Evolutionary conservation across 1,140 invertebrate species (phyloP), one percentile per base, ranked within the genome.

Genomic region (Reticulitermes speratus): DNA sequence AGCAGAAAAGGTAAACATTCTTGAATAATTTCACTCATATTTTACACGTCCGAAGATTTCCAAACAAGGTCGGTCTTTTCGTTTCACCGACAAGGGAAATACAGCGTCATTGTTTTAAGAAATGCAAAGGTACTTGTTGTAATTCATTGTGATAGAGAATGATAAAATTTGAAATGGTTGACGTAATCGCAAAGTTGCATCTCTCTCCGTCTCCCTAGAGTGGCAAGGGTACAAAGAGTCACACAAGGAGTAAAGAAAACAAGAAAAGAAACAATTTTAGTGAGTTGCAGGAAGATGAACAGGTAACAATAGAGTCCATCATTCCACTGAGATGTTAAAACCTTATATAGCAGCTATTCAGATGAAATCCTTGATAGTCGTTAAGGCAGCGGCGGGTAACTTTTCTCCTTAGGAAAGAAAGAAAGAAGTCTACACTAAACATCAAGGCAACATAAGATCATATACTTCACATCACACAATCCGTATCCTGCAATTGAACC

Each of bases 251-350:
- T 55, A 55, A 55, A 75, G 65, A 25, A 75, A 75, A 30, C 8
- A 75, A 75, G 65, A 75, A 75, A 75, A 75, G 25, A 75, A 75
- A 75, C 7, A 75, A 75, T 75, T 65, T 75, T 75, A 25, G 65
- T 75, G 65, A 30, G 65, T 30, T 75, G 65, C 65, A 75, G 65
- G 65, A 25, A 75, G 65, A 75, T 25, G 65, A 75, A 75, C 65
- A 30, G 25, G n/a, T 75, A 75, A 75, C 65, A 75, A 75, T 75
- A 75, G 65, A 75, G n/a, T 30, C 65, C 65, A 75, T 75, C 65
- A 75, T 75, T 75, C 65, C 25, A 30, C 65, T 75, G 3, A n/a
- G 65, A 75, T 5, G 65, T 75, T 75, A 75, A 75, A 75, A 30
- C 65, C 65, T 75, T 75, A 75, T 30, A 75, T 9, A 75, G 65